phyloP scores from a whole-genome alignment of 2,888 invertebrate genomes.

The Calephelis perditalis region DNA sequence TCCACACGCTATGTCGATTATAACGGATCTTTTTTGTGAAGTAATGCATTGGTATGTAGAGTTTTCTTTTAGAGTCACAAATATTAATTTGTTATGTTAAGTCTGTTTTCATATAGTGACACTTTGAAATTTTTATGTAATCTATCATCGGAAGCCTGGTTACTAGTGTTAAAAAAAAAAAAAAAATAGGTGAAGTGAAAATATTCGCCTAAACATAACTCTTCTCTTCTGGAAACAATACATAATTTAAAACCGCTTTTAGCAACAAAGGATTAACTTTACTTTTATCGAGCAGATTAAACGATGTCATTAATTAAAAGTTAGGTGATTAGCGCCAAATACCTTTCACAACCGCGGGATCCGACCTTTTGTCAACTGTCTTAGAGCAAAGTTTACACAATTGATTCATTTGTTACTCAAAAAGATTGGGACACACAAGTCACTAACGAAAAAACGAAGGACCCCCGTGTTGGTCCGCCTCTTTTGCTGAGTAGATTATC shows the following conservation, averaged over 20 bases:
- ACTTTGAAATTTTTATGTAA: too few relatives aligned
- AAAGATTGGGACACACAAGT: neutral
- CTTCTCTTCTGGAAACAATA: slow-evolving; percentile 14
- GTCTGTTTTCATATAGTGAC: too few relatives aligned
- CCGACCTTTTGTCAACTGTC: slow-evolving; percentile 47
- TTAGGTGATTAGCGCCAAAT: slow-evolving; percentile 58
- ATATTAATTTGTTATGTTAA: too few relatives aligned
- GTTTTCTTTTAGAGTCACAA: too few relatives aligned
- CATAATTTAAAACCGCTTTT: slow-evolving; percentile 15
- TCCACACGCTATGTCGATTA: too few relatives aligned
- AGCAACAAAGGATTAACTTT: slow-evolving; percentile 26
- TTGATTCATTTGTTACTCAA: slow-evolving; percentile 27
- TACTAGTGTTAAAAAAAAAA: too few relatives aligned
- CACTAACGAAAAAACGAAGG: neutral
- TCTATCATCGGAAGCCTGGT: too few relatives aligned
- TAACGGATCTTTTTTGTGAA: too few relatives aligned
- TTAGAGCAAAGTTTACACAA: slow-evolving; percentile 30
- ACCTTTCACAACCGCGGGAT: slow-evolving; percentile 34
- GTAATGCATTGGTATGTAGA: too few relatives aligned
- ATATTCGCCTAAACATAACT: slow-evolving; percentile 8
- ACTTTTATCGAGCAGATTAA: slow-evolving; percentile 45
- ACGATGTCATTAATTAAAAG: slow-evolving; percentile 59
- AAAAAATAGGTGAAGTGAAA: neutral
- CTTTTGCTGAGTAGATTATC: too few relatives aligned
- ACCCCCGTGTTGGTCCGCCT: too few relatives aligned